phyloP scores from a whole-genome alignment of 2,113 vertebrate genomes.

The Leucosticte australis region DNA sequence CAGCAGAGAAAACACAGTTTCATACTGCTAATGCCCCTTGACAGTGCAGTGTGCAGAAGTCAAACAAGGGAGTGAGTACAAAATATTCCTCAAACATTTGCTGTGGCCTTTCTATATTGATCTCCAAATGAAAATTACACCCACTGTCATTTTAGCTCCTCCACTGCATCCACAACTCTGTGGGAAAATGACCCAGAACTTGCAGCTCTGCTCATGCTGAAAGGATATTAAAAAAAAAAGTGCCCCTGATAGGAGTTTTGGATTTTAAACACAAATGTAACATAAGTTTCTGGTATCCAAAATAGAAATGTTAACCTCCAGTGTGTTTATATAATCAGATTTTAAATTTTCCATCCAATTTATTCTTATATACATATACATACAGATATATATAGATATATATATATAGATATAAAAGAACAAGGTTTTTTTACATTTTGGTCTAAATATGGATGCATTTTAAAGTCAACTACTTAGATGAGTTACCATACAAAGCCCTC shows the following conservation, averaged over 20 bases:
- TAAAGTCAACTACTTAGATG: constrained; percentile 2
- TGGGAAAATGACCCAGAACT: not conserved
- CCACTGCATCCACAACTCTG: not conserved
- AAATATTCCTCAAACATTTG: constrained; percentile 14
- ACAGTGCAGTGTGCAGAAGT: constrained; percentile 2
- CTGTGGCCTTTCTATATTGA: not conserved
- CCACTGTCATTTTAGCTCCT: not conserved
- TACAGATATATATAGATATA: not conserved
- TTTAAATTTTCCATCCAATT: not conserved
- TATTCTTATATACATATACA: not conserved
- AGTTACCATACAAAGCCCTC: constrained; percentile 1
- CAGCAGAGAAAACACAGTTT: constrained; percentile 12
- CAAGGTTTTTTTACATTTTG: not conserved
- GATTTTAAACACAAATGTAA: not conserved
- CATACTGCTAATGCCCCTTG: not conserved
- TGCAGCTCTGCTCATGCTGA: not conserved
- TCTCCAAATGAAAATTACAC: constrained; percentile 21
- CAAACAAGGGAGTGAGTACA: not conserved
- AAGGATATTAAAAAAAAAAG: not conserved
- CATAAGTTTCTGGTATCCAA: not conserved
- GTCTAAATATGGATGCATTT: constrained; percentile 32
- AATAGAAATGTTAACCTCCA: not conserved
- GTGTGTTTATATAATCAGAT: not conserved
- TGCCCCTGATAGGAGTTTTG: not conserved
- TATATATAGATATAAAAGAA: not conserved